phyloP scores from a whole-genome alignment of 1,140 invertebrate species.

The Mizuhopecten yessoensis region DNA sequence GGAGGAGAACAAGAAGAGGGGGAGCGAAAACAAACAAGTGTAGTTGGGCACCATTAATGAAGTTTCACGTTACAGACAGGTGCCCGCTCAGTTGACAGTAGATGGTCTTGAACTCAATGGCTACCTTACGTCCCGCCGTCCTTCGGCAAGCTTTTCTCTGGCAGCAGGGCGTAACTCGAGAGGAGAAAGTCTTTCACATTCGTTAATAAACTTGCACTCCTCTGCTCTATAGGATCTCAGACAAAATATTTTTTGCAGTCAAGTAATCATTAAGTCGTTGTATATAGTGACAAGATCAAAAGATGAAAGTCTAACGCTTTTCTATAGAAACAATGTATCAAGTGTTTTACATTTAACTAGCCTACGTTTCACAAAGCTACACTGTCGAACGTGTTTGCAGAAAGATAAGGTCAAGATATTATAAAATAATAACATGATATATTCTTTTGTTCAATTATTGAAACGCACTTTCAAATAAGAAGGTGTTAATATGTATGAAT shows the following conservation, averaged over 20 bases:
- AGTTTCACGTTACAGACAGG: not conserved
- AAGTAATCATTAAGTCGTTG: conserved; percentile 19
- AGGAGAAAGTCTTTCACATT: not conserved
- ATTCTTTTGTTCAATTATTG: no score
- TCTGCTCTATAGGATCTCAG: not conserved
- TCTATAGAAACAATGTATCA: not conserved
- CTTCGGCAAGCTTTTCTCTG: not conserved
- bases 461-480: no score
- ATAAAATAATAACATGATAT: not conserved
- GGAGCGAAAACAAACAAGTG: conserved; percentile 11
- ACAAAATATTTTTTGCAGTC: conserved; percentile 13
- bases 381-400: not conserved
- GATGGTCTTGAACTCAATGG: not conserved
- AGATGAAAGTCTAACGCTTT: not conserved
- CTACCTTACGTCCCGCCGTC: not conserved
- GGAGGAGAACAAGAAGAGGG: not conserved
- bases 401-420: not conserved
- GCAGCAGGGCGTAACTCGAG: not conserved
- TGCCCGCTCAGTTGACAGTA: not conserved
- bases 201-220: conserved; percentile 21
- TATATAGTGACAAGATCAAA: not conserved
- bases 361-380: not conserved
- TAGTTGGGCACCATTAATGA: not conserved
- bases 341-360: not conserved
- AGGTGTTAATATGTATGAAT: no score